Conservation (phyloP, 2,113 vertebrate species). For the Dinomys branickii region DNA sequence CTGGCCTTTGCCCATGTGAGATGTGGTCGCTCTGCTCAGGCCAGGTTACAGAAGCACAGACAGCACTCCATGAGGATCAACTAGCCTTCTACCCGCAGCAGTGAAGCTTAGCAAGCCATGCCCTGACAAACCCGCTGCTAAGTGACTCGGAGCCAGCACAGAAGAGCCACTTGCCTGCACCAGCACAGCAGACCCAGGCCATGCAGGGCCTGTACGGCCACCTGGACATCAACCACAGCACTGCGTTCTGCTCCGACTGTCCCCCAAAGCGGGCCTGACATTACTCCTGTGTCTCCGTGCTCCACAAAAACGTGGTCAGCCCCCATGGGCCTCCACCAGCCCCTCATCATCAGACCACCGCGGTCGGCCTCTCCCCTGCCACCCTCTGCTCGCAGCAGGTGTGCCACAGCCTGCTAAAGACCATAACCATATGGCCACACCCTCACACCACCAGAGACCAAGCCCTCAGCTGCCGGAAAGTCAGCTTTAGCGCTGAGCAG, state of each 20-base stretch:
- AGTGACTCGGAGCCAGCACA: background rate
- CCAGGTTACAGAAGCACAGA: background rate
- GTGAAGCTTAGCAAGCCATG: background rate
- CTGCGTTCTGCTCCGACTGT: background rate
- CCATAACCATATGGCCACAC: background rate
- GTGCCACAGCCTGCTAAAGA: background rate
- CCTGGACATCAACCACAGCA: background rate
- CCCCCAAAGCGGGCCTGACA: background rate
- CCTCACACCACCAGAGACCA: background rate
- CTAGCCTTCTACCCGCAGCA: background rate
- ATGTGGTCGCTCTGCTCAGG: background rate
- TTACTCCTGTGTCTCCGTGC: background rate
- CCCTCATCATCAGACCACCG: background rate
- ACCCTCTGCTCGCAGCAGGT: background rate
- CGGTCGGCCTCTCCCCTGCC: no score
- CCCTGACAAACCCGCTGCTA: no score
- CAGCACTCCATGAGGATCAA: background rate
- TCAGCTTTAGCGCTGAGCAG: no score
- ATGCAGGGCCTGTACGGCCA: background rate
- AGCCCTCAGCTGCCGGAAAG: background rate
- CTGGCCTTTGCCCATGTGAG: background rate
- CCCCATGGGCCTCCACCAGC: background rate
- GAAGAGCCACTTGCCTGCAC: background rate
- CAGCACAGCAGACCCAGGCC: background rate
- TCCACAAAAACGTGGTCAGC: background rate